A percentile compares a stretch with the other conserved stretches of the same genome.
Evolutionary conservation across 2,113 vertebrate genomes (phyloP).

Genomic region (Callopanchax toddi): DNA sequence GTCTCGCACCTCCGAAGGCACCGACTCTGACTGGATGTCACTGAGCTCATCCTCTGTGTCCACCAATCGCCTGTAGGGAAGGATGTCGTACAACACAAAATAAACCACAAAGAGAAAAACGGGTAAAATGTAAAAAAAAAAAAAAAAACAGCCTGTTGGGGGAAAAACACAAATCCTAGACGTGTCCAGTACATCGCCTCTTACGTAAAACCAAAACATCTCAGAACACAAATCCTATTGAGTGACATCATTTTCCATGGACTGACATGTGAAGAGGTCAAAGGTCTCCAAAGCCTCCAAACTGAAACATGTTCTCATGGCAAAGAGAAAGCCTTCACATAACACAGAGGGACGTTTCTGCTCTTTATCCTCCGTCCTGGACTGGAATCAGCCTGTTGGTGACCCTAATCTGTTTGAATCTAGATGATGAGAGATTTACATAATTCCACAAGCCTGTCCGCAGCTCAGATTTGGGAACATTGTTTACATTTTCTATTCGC

Average conservation of each 20-base stretch:
- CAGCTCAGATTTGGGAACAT: constrained; percentile 41
- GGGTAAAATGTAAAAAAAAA: constrained; percentile 4
- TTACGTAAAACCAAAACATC: constrained; percentile 53
- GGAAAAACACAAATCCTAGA: constrained; percentile 33
- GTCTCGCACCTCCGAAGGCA: constrained; percentile 97
- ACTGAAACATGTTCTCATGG: constrained; percentile 41
- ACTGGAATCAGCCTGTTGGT: constrained; percentile 35
- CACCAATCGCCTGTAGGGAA: constrained; percentile 85
- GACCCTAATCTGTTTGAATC: constrained; percentile 65
- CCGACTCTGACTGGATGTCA: constrained; percentile 94
- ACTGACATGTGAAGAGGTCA: constrained; percentile 61
- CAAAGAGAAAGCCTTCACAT: constrained; percentile 38
- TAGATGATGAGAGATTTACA: constrained; percentile 64
- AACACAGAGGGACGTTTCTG: constrained; percentile 22
- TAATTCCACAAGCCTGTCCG: constrained; percentile 70
- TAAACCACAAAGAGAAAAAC: neutral
- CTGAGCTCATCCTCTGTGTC: constrained; percentile 98
- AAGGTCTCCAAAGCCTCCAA: constrained; percentile 54
- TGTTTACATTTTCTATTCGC: neutral
- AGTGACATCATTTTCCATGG: constrained; percentile 47
- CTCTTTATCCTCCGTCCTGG: constrained; percentile 43
- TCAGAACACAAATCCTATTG: constrained; percentile 57
- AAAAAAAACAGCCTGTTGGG: constrained; percentile 19
- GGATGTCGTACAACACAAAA: constrained; percentile 1
- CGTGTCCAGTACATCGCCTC: constrained; percentile 40